These are phyloP conservation scores for Alethe diademata DNA, from an alignment of 2,113 vertebrate genomes.

Conservation along the genomic window DNA sequence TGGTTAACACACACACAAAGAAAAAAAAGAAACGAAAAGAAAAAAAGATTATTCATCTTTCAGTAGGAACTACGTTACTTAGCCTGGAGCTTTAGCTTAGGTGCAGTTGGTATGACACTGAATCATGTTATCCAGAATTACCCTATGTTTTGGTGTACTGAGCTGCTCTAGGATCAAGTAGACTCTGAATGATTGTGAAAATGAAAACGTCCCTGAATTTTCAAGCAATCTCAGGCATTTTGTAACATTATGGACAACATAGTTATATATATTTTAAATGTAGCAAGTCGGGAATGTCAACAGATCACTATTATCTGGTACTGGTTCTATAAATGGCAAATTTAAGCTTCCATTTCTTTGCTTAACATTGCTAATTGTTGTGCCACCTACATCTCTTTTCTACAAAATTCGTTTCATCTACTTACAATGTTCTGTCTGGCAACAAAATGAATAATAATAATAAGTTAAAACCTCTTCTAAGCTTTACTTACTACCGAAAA, in stretches of 20 bases:
- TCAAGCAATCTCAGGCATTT: not conserved
- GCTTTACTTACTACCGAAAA: not conserved
- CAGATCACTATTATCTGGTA: not conserved
- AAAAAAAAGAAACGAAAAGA: too few relatives aligned
- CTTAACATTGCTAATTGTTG: not conserved
- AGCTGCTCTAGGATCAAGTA: not conserved
- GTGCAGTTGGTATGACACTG: not conserved
- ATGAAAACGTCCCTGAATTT: not conserved
- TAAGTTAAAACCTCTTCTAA: not conserved
- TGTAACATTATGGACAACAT: not conserved
- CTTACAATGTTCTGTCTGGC: not conserved
- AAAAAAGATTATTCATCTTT: not conserved
- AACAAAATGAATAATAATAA: not conserved
- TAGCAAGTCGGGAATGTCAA: not conserved
- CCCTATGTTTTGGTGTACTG: not conserved
- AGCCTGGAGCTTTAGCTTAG: not conserved
- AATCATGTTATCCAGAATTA: not conserved
- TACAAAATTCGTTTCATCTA: not conserved
- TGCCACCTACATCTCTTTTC: not conserved
- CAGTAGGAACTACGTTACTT: not conserved
- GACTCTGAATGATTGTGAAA: not conserved
- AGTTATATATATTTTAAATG: not conserved
- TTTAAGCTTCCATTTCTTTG: not conserved
- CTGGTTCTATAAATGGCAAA: not conserved
- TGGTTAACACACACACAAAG: not conserved